phyloP scores from a whole-genome alignment of 2,113 vertebrate species.

The Bothrops jararaca region DNA sequence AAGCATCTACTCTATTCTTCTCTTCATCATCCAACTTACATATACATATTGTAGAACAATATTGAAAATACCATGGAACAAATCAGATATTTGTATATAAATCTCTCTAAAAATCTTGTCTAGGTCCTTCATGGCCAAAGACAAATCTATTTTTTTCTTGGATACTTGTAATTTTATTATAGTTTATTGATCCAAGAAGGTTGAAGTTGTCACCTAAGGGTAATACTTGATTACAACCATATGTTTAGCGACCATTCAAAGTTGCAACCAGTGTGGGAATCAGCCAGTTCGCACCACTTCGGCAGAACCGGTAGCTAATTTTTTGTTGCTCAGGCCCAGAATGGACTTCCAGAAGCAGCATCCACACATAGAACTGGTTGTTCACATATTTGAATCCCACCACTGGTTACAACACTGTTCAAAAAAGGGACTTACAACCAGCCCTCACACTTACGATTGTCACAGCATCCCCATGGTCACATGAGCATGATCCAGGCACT shows the following conservation, averaged over 20 bases:
- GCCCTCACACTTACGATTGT: not conserved
- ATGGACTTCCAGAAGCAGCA: too few species aligned
- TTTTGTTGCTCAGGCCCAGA: too few species aligned
- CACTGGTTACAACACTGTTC: not conserved
- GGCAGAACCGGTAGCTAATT: too few species aligned
- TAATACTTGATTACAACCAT: not conserved
- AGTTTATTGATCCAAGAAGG: not conserved
- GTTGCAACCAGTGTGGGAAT: not conserved
- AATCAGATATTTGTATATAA: not conserved
- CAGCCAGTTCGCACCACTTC: too few species aligned
- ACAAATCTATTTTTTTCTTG: not conserved
- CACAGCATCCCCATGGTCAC: not conserved
- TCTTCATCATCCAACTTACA: not conserved
- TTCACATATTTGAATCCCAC: too few species aligned
- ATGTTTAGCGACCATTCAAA: not conserved
- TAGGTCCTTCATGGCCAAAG: not conserved
- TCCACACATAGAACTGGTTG: too few species aligned
- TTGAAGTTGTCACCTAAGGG: not conserved
- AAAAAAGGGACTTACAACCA: not conserved
- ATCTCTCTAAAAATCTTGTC: not conserved
- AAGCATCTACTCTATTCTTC: not conserved
- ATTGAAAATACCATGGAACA: not conserved
- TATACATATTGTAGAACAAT: not conserved
- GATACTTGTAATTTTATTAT: not conserved
- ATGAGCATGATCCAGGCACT: not conserved